These are phyloP conservation scores for Physocephala rufipes DNA, from an alignment of 2,888 invertebrate genomes.

Conservation along the genomic window DNA sequence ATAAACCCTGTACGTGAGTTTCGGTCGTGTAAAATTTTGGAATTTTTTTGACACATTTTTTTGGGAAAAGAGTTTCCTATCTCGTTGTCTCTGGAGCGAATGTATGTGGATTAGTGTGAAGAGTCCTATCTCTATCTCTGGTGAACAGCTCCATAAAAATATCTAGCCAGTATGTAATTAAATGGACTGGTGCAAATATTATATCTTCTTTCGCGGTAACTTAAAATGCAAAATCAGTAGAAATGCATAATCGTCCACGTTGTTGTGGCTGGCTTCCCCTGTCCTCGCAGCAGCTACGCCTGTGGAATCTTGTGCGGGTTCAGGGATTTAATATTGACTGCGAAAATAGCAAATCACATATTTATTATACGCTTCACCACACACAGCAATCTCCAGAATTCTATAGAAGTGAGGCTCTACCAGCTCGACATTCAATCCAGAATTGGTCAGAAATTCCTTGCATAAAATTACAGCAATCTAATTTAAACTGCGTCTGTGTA, in stretches of 20 bases:
- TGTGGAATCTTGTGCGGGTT: constrained; percentile 82
- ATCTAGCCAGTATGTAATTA: too few relatives aligned
- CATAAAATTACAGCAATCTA: constrained; percentile 69
- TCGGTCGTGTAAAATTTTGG: too few relatives aligned
- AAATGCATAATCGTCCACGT: constrained; percentile 57
- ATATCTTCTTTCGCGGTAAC: too few relatives aligned
- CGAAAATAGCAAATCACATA: constrained; percentile 65
- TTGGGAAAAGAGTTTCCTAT: too few relatives aligned
- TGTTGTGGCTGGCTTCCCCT: constrained; percentile 69
- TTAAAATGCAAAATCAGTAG: too few relatives aligned
- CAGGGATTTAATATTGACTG: constrained; percentile 71
- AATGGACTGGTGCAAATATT: too few relatives aligned
- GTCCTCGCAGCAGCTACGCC: constrained; percentile 83
- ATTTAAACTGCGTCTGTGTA: constrained; percentile 61
- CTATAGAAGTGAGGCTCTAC: constrained; percentile 81
- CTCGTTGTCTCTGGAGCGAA: too few relatives aligned
- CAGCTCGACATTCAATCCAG: constrained; percentile 71
- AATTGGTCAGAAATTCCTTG: constrained; percentile 85
- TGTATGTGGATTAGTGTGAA: too few relatives aligned
- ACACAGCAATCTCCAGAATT: constrained; percentile 84
- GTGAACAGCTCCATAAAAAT: too few relatives aligned
- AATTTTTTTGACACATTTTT: too few relatives aligned
- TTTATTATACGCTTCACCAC: constrained; percentile 82
- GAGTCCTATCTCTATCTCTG: too few relatives aligned
- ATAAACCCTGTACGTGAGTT: too few relatives aligned